Evolutionary conservation across 2,797 vertebrate genomes (phyloP), one percentile per base, ranked within the genome.

Genomic region (Okamejei kenojei): DNA sequence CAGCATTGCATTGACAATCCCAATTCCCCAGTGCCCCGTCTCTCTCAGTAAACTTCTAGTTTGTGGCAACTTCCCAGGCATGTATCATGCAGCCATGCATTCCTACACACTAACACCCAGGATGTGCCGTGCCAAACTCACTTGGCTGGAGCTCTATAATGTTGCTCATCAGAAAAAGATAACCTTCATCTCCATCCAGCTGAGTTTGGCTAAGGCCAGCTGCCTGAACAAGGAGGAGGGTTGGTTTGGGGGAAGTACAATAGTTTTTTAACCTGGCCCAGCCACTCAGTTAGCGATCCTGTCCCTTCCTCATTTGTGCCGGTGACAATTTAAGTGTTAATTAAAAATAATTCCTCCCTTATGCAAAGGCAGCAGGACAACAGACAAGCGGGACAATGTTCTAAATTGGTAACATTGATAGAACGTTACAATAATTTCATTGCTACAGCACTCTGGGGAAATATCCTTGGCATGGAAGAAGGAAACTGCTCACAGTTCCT

Each of bases 301-400:
- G 63, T 32, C 84, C 65, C 63, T 88, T 88, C 19, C 61, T 68
- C 84, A 88, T 88, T 65, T 88, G 65, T 35, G 84, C 84, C 84
- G 65, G 63, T 88, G 84, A 88, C 63, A 88, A 88, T 88, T 88
- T 88, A 88, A 88, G 84, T 88, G 84, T 88, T 88, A 88, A 88
- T 88, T 88, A 88, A 88, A 88, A 88, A 88, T 88, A 88, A 88
- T 88, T 68, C 63, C 84, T 88, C 84, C 84, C 84, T 68, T 68
- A 88, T 88, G 84, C 84, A 23, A 35, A 68, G 17, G 63, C 84
- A 88, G 84, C 84, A n/a, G 84, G 84, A 88, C 84, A 88, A 68
- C 84, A 88, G 84, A 88, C 84, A 88, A 88, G 84, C 35, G 84
- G 84, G 84, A 88, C 63, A 68, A 68, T 68, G 63, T 88, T 88